Base-by-base conservation (phyloP, 1,140 invertebrate genomes). In the Philopotamus ludificatus region DNA sequence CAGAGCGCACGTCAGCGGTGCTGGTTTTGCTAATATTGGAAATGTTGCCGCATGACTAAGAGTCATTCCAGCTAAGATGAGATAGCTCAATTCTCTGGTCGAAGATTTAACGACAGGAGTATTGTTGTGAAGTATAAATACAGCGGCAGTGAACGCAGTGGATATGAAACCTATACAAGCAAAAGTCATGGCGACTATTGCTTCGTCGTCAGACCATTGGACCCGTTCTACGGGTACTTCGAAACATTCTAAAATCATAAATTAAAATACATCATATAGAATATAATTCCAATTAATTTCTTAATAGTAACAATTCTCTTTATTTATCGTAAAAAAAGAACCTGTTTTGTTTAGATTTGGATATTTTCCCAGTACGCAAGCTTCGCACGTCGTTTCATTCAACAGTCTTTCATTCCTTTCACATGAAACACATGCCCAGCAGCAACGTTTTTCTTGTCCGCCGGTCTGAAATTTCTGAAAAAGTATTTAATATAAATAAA, bases 31-130 rank as follows among this genome's bases (percentile, higher is more conserved):
- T 7, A 94, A 76, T 21, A 94, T 82, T 3, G 88, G 83, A 74
- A 94, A 89, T 2, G 80, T 77, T 8, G 80, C 78, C 20, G 71
- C 76, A 68, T 83, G 81, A 28, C 81, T 81, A 3, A 82, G 66
- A 2, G 77, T 73, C 70, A 82, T 82, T 0, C 81, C 80, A 80
- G 82, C 77, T 76, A 92, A 76, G 45, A 92, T 85, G 45, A 86
- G 87, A 73, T 92, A 91, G 72, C 89, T 92, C 0, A 95, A 78
- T 72, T 95, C 92, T 54, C 92, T 75, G 1, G 90, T 90, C 0
- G 90, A 91, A 0, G 92, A 91, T 74, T 90, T 87, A 1, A 94
- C 88, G 12, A 94, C 83, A 2, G 92, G 91, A 0, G 92, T 95
- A 66, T 89, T 82, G 55, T 90, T 86, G 72, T 91, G 84, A 0